phyloP scores from a whole-genome alignment of 53 echinoderm and acorn worm species.

The Paracentrotus lividus region DNA sequence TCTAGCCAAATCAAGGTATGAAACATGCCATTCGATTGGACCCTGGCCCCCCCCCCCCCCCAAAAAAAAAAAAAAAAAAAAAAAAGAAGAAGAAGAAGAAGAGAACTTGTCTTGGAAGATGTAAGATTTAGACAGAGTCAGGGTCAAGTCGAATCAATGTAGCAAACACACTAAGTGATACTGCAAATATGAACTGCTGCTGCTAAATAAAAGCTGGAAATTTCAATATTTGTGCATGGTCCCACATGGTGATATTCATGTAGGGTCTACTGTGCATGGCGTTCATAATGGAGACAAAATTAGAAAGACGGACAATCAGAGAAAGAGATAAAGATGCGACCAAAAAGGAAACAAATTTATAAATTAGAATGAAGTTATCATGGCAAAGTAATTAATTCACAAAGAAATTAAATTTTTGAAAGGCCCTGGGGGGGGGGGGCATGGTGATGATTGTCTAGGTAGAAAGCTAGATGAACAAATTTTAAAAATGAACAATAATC shows the following conservation, averaged over 20 bases:
- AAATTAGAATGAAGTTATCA: neutral
- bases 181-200: constrained; percentile 10
- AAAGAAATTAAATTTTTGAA: neutral
- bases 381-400: neutral
- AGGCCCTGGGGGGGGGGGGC: neutral
- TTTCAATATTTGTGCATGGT: constrained; percentile 29
- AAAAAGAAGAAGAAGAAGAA: no score
- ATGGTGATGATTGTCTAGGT: neutral
- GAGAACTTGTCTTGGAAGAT: neutral
- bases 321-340: neutral
- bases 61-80: no score
- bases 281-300: neutral
- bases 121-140: neutral
- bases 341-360: neutral
- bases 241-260: constrained; percentile 9
- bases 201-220: constrained; percentile 25
- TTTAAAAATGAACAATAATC: neutral
- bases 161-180: constrained; percentile 29
- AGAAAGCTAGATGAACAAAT: neutral
- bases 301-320: neutral
- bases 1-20: neutral
- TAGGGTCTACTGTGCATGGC: neutral
- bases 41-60: neutral
- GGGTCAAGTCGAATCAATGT: constrained; percentile 26
- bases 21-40: neutral